A percentile compares a stretch with the other conserved stretches of the same genome.
phyloP scores from a whole-genome alignment of 2,888 invertebrate species.

The Mactromeris polynyma region DNA sequence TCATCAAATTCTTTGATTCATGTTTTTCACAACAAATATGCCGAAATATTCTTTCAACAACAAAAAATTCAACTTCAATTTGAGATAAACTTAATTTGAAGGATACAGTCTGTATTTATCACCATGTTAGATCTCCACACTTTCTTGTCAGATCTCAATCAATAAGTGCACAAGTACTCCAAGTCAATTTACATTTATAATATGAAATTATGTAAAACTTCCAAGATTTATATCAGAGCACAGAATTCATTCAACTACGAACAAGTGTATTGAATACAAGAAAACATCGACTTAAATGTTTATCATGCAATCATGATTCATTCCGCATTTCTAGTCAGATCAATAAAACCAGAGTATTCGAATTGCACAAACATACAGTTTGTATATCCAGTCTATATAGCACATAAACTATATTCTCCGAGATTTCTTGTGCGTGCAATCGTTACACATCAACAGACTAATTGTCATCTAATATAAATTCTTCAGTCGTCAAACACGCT shows the following conservation, averaged over 20 bases:
- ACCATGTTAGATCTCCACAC: no score
- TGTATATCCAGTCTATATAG: neutral
- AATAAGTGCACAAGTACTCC: no score
- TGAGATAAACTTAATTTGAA: no score
- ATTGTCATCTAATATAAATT: neutral
- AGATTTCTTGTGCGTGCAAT: neutral
- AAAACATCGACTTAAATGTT: slow-evolving; percentile 4
- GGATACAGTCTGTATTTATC: no score
- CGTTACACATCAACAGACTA: neutral
- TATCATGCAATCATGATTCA: neutral
- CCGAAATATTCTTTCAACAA: no score
- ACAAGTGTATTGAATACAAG: neutral
- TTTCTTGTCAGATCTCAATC: no score
- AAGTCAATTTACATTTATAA: no score
- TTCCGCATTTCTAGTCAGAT: slow-evolving; percentile 4
- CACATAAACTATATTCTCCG: neutral
- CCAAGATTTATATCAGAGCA: neutral
- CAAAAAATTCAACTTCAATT: no score
- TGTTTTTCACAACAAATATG: no score
- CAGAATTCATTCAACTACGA: neutral
- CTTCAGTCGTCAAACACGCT: neutral
- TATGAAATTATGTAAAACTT: no score
- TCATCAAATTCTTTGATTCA: neutral
- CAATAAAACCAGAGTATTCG: neutral
- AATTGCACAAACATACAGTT: neutral